Base-by-base conservation (phyloP, 2,797 vertebrate genomes). In the Tapera naevia region DNA sequence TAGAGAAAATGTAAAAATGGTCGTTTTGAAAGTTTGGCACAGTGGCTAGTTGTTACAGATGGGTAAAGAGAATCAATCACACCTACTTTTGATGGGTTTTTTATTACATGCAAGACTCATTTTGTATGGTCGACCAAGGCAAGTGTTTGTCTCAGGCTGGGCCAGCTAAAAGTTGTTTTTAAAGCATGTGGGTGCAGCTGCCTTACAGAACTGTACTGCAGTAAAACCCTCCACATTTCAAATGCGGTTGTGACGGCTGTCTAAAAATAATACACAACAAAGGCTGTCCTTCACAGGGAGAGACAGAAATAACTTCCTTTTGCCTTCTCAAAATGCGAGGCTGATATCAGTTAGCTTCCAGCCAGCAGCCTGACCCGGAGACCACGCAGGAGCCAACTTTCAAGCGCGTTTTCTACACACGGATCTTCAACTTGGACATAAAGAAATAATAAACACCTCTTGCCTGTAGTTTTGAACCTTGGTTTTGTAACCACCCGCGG, bases 261-360 rank as follows among this genome's bases (percentile, higher is more conserved):
- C 91, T 94, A 93, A 95, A 96, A 96, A 93, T 82, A 95, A 73
- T 50, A 71, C 17, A 1, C 50, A 86, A 82, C 85, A 93, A 95
- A 88, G 69, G 28, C 45, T 73, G 81, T 80, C 79, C 72, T 86
- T 87, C 0, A 2, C 37, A 33, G 17, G 8, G 13, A 60, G 17
- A 82, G 33, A 17, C 66, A 80, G 41, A 83, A 95, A 61, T 86
- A 92, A 60, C 85, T 46, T 35, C 30, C 43, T 79, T 82, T 89
- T 82, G 66, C 61, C 60, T 39, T 57, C 22, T 66, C 45, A 57
- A 53, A 88, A 39, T 1, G 21, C 17, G 19, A 45, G 35, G 75
- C 45, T 73, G 0, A 37, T 56, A 18, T 3, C 48, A 19, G 53
- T 60, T 72, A 24, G 22, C 45, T 39, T 46, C 24, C 32, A 32